A percentile compares a stretch with the other conserved stretches of the same genome.
These are phyloP conservation scores for Hirudo medicinalis DNA, from an alignment of 1,140 invertebrate genomes.

Conservation along the genomic window DNA sequence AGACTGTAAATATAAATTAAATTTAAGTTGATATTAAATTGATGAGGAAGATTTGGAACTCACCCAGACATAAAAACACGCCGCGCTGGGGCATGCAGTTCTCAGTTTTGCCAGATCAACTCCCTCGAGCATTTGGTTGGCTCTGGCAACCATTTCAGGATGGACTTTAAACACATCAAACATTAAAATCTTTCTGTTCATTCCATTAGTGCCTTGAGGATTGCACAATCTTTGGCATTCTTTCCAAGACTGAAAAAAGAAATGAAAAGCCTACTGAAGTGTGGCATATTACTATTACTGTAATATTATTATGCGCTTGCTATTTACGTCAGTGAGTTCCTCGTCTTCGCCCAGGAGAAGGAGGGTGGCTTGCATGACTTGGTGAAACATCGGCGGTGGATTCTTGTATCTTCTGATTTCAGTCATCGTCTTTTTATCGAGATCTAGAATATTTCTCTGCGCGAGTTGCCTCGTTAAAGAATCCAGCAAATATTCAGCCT, in stretches of 20 bases:
- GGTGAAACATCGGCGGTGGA: slow-evolving; percentile 17
- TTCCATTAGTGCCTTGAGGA: slow-evolving; percentile 18
- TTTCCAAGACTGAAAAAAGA: slow-evolving; percentile 9
- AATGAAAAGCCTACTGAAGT: no score
- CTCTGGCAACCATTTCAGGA: slow-evolving; percentile 20
- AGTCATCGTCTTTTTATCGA: slow-evolving; percentile 23
- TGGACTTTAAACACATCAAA: slow-evolving; percentile 19
- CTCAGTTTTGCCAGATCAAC: slow-evolving; percentile 13
- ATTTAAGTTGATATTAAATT: not conserved
- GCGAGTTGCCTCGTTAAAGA: slow-evolving; percentile 1
- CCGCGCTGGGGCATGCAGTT: slow-evolving; percentile 15
- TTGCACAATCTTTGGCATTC: slow-evolving; percentile 13
- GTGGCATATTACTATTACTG: no score
- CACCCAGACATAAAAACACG: slow-evolving; percentile 23
- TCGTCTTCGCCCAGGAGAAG: slow-evolving; percentile 22
- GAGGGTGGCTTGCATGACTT: slow-evolving; percentile 18
- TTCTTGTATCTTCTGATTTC: slow-evolving; percentile 19
- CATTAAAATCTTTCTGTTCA: slow-evolving; percentile 20
- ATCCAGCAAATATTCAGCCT: slow-evolving; percentile 16
- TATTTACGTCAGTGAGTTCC: slow-evolving; percentile 20
- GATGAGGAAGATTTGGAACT: slow-evolving; percentile 8
- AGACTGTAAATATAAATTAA: slow-evolving; percentile 4
- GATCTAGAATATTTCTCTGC: slow-evolving; percentile 16
- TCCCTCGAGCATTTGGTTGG: slow-evolving; percentile 18
- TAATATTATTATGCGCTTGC: no score